Percentiles rank a stretch among this genome's conserved stretches.
Conservation (phyloP, 2,888 invertebrate species). For the Tubiluchus corallicola region DNA sequence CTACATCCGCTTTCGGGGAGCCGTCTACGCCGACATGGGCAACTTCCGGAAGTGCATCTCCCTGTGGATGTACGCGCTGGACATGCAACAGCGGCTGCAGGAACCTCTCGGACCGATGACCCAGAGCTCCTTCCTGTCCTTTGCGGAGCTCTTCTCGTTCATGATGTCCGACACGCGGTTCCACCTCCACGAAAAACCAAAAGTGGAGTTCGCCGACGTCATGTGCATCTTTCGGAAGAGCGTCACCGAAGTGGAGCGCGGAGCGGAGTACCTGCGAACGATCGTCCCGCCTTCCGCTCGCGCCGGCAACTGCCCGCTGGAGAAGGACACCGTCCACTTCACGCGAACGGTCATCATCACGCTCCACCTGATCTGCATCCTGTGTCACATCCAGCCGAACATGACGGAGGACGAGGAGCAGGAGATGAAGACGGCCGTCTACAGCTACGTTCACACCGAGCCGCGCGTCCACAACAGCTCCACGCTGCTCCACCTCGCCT, state of each 20-base stretch:
- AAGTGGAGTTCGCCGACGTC: constrained; percentile 60
- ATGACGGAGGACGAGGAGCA: constrained; percentile 23
- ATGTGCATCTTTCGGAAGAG: constrained; percentile 63
- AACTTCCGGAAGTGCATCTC: constrained; percentile 73
- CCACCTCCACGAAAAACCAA: constrained; percentile 39
- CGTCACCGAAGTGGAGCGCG: constrained; percentile 34
- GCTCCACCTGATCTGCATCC: constrained; percentile 52
- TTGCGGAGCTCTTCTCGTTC: constrained; percentile 65
- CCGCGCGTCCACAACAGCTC: constrained; percentile 31
- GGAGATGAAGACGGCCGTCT: constrained; percentile 47
- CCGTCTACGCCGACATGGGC: constrained; percentile 74
- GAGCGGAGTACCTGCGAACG: constrained; percentile 15
- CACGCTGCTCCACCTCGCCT: constrained; percentile 49
- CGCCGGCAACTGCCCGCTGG: constrained; percentile 10
- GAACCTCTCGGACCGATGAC: constrained; percentile 86
- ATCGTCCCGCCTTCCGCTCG: constrained; percentile 36
- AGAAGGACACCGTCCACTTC: constrained; percentile 50
- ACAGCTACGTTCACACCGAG: constrained; percentile 47
- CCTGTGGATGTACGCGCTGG: constrained; percentile 88
- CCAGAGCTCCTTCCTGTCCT: constrained; percentile 77
- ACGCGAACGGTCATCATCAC: constrained; percentile 69
- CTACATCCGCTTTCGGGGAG: constrained; percentile 80
- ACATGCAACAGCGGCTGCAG: constrained; percentile 81
- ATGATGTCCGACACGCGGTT: constrained; percentile 55
- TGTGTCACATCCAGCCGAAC: constrained; percentile 38